A percentile compares a stretch with the other conserved stretches of the same genome.
Conservation (phyloP, 2,113 vertebrate genomes). For the Anguilla japonica region DNA sequence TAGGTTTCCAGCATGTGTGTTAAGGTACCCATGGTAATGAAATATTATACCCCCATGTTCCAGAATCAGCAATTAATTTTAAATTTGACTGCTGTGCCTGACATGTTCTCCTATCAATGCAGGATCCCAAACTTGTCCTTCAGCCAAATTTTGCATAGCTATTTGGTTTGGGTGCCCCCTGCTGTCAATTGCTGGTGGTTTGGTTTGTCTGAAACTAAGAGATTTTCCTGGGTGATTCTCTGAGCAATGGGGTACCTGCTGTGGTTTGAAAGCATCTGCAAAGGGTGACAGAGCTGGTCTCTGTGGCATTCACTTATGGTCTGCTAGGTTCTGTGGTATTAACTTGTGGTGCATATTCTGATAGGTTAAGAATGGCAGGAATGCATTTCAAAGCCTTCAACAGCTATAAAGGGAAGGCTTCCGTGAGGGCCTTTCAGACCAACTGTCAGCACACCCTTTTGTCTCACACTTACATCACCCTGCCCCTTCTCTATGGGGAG, state of each 20-base stretch:
- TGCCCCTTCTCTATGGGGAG: slow-evolving; percentile 9
- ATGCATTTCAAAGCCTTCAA: background rate
- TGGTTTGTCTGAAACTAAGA: background rate
- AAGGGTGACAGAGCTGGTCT: background rate
- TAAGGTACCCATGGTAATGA: slow-evolving; percentile 21
- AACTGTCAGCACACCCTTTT: slow-evolving; percentile 29
- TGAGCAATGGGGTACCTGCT: background rate
- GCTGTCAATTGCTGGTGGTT: background rate
- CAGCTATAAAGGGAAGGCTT: background rate
- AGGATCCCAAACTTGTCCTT: background rate
- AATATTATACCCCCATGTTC: slow-evolving; percentile 28
- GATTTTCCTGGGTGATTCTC: background rate
- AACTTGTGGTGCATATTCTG: background rate
- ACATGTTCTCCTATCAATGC: background rate
- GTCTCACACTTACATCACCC: slow-evolving; percentile 40
- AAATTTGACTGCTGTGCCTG: background rate
- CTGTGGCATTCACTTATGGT: background rate
- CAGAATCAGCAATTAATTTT: background rate
- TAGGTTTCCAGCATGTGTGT: background rate
- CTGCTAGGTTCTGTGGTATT: background rate
- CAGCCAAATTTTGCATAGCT: background rate
- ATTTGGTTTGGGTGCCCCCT: background rate
- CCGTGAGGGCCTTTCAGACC: background rate
- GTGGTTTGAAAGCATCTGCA: background rate
- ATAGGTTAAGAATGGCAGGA: background rate